Conservation (phyloP, 1,140 invertebrate genomes). For the Episyrphus balteatus region DNA sequence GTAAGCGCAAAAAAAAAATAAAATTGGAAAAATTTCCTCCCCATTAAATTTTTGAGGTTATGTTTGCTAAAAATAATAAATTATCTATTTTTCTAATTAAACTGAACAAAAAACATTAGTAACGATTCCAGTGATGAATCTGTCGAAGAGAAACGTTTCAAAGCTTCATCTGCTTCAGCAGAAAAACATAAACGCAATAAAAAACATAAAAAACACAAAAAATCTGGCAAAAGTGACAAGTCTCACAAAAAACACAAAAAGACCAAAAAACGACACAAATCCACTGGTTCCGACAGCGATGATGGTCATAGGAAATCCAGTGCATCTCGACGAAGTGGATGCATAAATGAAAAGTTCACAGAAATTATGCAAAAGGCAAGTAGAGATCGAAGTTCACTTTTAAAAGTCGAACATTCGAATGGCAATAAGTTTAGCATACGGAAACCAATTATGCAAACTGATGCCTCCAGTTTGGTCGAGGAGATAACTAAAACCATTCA, state of each 20-base stretch:
- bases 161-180: slow-evolving; percentile 9
- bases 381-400: slow-evolving; percentile 8
- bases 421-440: slow-evolving; percentile 21
- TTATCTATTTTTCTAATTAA: slow-evolving; percentile 5
- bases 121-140: slow-evolving; percentile 17
- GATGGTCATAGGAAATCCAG: slow-evolving; percentile 3
- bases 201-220: slow-evolving; percentile 42
- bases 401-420: slow-evolving; percentile 27
- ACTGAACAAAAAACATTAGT: slow-evolving; percentile 9
- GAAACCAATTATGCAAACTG: slow-evolving; percentile 22
- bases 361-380: slow-evolving; percentile 28
- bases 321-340: slow-evolving; percentile 6
- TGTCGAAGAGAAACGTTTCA: slow-evolving; percentile 20
- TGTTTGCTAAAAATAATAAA: slow-evolving; percentile 5
- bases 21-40: neutral
- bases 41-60: slow-evolving; percentile 16
- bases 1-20: slow-evolving; percentile 5
- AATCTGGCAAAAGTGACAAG: slow-evolving; percentile 22
- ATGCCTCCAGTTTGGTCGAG: slow-evolving; percentile 27
- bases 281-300: slow-evolving; percentile 10
- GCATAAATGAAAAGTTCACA: slow-evolving; percentile 25
- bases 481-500: slow-evolving; percentile 33
- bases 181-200: slow-evolving; percentile 41
- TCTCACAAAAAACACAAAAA: slow-evolving; percentile 31
- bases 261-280: slow-evolving; percentile 20